Percentiles rank a stretch among this genome's conserved stretches.
These are phyloP conservation scores for Hypsibius dujardini DNA, from an alignment of 1,140 invertebrate species.

Conservation along the genomic window DNA sequence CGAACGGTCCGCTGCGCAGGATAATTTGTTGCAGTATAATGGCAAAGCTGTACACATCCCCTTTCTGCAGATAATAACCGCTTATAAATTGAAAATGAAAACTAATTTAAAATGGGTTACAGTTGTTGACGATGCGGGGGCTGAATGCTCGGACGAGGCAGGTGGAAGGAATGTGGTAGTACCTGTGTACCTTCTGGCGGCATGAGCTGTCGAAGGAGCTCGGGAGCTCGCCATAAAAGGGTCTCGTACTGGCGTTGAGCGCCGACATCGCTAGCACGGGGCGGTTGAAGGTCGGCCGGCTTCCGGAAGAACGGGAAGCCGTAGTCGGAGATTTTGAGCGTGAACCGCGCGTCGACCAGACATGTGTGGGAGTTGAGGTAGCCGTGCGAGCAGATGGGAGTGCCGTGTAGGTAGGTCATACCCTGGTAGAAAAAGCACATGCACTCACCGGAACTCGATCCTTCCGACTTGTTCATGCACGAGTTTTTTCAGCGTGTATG, in stretches of 20 bases:
- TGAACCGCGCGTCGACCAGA: neutral
- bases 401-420: neutral
- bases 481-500: too few species aligned
- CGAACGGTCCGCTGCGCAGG: neutral
- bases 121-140: too few species aligned
- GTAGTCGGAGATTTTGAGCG: neutral
- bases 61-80: too few species aligned
- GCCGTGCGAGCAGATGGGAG: neutral
- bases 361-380: neutral
- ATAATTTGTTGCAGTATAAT: neutral
- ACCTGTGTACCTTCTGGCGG: neutral
- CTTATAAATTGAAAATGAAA: too few species aligned
- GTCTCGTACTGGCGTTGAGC: too few species aligned
- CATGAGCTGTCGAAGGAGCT: slow-evolving; percentile 5
- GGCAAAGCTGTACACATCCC: neutral
- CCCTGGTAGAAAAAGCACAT: neutral
- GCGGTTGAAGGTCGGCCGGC: slow-evolving; percentile 8
- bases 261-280: too few species aligned
- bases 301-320: neutral
- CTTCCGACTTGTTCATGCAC: too few species aligned
- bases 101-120: too few species aligned
- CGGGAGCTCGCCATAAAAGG: neutral
- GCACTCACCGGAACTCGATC: too few species aligned
- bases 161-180: neutral
- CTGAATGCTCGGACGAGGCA: too few species aligned